These are phyloP conservation scores for Oreotrochilus melanogaster DNA, from an alignment of 2,113 vertebrate species.

Conservation along the genomic window DNA sequence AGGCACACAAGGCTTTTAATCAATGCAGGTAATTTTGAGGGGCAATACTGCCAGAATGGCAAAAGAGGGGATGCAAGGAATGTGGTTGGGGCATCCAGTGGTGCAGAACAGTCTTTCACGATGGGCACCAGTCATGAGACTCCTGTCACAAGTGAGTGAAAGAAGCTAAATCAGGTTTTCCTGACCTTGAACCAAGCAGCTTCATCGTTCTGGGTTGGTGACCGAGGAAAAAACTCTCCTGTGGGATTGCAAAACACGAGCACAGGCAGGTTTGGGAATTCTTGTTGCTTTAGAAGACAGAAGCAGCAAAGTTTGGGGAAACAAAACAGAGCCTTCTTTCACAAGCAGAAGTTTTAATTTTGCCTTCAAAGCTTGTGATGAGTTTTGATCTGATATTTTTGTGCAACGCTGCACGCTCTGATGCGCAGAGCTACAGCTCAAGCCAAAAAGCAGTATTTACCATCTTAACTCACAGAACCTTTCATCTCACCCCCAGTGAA, in stretches of 20 bases:
- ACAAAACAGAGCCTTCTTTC: not conserved
- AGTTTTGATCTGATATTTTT: not conserved
- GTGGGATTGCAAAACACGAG: not conserved
- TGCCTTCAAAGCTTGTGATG: not conserved
- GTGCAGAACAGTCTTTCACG: not conserved
- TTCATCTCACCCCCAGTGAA: not conserved
- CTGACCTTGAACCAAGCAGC: slow-evolving; percentile 5
- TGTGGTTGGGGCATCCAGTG: not conserved
- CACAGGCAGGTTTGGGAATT: not conserved
- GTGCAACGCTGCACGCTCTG: rapidly evolving
- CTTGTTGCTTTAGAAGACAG: not conserved
- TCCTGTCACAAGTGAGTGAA: not conserved
- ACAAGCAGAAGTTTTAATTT: not conserved
- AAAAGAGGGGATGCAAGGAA: not conserved
- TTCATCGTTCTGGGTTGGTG: not conserved
- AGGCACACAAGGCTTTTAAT: not conserved
- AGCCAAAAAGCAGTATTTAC: not conserved
- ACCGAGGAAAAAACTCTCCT: not conserved
- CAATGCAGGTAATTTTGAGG: not conserved
- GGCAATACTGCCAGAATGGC: not conserved
- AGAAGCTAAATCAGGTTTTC: slow-evolving; percentile 3
- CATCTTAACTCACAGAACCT: not conserved
- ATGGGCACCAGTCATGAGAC: not conserved
- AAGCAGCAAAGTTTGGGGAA: not conserved
- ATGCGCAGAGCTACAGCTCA: not conserved